These are phyloP conservation scores for Myrmecophaga tridactyla DNA, from an alignment of 2,113 vertebrate species.

Conservation along the genomic window DNA sequence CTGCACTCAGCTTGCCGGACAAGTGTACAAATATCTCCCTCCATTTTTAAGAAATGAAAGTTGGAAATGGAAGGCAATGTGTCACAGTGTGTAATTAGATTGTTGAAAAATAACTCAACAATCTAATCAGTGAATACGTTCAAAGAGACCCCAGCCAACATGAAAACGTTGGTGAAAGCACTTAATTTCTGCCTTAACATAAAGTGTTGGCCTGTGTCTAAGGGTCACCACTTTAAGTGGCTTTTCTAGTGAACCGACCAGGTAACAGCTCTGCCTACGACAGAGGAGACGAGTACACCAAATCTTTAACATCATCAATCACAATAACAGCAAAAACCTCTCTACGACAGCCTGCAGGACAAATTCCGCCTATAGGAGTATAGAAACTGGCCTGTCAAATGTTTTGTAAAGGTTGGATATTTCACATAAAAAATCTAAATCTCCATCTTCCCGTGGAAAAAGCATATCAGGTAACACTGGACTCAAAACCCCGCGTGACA, in stretches of 20 bases:
- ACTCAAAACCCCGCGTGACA: neutral
- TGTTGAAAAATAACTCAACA: neutral
- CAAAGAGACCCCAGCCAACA: neutral
- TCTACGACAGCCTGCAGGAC: neutral
- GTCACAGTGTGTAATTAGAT: too few species aligned
- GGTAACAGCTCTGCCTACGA: neutral
- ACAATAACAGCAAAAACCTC: neutral
- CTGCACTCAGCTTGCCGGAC: neutral
- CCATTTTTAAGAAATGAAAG: neutral
- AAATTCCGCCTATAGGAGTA: neutral
- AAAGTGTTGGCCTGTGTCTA: neutral
- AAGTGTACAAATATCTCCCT: neutral
- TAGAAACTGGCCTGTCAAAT: neutral
- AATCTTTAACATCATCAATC: neutral
- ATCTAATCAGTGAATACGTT: neutral
- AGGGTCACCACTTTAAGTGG: neutral
- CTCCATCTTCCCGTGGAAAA: neutral
- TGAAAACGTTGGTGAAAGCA: neutral
- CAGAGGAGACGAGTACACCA: neutral
- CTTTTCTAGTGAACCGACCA: neutral
- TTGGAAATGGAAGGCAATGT: neutral
- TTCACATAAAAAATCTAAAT: neutral
- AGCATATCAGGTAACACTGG: neutral
- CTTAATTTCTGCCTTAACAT: neutral
- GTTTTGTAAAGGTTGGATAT: neutral